Conservation (phyloP, 2,888 invertebrate species). For the Clusia tigrina region DNA sequence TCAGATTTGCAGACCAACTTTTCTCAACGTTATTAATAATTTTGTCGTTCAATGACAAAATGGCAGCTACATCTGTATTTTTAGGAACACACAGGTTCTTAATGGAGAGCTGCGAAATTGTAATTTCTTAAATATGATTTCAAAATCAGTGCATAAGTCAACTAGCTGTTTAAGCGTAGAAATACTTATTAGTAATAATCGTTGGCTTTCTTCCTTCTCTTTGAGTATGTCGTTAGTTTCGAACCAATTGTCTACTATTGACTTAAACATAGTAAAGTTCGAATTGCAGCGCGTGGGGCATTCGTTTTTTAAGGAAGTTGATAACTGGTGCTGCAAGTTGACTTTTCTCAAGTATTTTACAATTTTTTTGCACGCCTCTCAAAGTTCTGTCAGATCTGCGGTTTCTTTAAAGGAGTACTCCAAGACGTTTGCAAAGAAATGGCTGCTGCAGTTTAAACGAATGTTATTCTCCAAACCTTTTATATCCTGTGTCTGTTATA, state of each 20-base stretch:
- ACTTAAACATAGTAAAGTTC: too few species aligned
- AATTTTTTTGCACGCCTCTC: constrained; percentile 11
- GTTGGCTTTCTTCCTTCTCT: too few species aligned
- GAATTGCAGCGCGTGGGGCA: too few species aligned
- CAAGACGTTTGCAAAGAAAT: constrained; percentile 27
- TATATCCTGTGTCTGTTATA: neutral
- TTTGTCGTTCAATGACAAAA: neutral
- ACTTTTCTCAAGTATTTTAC: too few species aligned
- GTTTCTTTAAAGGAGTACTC: constrained; percentile 23
- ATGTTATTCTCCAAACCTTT: constrained; percentile 3
- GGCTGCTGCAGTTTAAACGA: constrained; percentile 24
- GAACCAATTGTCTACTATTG: constrained; percentile 2
- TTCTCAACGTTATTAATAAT: neutral
- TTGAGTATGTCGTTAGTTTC: neutral
- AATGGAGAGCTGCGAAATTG: neutral
- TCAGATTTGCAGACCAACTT: neutral
- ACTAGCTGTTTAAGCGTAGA: constrained; percentile 16
- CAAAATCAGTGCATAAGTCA: constrained; percentile 11
- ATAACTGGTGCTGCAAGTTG: too few species aligned
- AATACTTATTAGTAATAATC: too few species aligned
- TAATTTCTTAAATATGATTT: constrained; percentile 16
- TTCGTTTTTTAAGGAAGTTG: too few species aligned
- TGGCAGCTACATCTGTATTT: too few species aligned
- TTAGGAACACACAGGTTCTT: neutral
- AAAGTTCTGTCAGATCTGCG: constrained; percentile 18